A percentile compares a stretch with the other conserved stretches of the same genome.
Conservation (phyloP, 1,140 invertebrate genomes). For the Orchestia grillus region DNA sequence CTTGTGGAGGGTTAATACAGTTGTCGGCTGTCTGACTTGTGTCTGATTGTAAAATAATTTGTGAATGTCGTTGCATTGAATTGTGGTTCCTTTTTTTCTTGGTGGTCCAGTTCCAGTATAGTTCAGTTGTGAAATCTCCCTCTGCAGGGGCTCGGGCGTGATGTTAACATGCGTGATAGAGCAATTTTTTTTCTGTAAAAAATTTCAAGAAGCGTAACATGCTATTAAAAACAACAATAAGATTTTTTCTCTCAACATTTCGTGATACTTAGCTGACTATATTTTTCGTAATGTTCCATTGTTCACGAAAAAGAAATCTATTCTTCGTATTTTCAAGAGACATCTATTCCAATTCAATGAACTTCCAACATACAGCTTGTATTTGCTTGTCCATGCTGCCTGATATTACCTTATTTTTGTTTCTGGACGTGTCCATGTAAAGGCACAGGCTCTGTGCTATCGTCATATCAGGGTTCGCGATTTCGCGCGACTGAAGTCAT, state of each 20-base stretch:
- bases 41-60: not conserved
- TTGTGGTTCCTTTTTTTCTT: not conserved
- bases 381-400: not conserved
- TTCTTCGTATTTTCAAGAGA: not conserved
- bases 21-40: not conserved
- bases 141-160: not conserved
- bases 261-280: not conserved
- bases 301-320: not conserved
- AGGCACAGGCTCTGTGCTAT: not conserved
- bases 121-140: not conserved
- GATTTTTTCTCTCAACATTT: not conserved
- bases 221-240: not conserved
- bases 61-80: not conserved
- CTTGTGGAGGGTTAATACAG: not conserved
- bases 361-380: not conserved
- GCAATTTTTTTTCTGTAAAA: not conserved
- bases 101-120: no score
- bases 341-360: not conserved
- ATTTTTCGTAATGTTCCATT: not conserved
- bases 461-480: not conserved
- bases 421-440: not conserved
- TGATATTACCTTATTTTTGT: not conserved
- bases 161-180: not conserved
- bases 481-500: not conserved
- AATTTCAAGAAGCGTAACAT: not conserved